A percentile compares a stretch with the other conserved stretches of the same genome.
Evolutionary conservation across 1,140 invertebrate genomes (phyloP).

Genomic region (Potamilus streckersoni): DNA sequence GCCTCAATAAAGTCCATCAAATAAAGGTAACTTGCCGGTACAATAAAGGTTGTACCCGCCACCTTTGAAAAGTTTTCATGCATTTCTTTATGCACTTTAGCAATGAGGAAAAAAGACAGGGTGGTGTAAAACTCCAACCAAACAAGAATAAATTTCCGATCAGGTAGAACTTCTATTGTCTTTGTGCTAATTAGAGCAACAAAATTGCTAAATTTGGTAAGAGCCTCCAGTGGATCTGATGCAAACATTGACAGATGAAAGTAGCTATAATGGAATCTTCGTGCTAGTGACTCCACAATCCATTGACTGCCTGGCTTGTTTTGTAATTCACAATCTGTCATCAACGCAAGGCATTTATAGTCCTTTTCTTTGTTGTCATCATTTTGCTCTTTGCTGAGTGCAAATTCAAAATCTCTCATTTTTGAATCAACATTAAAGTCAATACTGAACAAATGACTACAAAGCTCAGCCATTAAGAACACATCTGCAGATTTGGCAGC

Average conservation of each 20-base stretch:
- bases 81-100: conserved; percentile 29
- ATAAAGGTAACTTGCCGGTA: conserved; percentile 35
- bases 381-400: no score
- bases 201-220: conserved; percentile 49
- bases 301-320: neutral
- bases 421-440: neutral
- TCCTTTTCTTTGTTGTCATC: no score
- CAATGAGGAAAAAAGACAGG: conserved; percentile 33
- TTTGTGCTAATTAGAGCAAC: conserved; percentile 24
- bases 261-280: conserved; percentile 41
- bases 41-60: conserved; percentile 29
- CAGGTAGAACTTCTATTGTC: conserved; percentile 31
- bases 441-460: conserved; percentile 16
- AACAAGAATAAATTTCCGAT: conserved; percentile 34
- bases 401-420: no score
- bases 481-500: conserved; percentile 13
- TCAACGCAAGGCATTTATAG: no score
- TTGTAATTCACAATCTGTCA: no score
- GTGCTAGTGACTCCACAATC: conserved; percentile 28
- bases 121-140: conserved; percentile 50
- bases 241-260: conserved; percentile 15
- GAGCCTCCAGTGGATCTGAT: conserved; percentile 39
- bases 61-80: neutral
- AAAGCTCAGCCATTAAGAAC: conserved; percentile 12
- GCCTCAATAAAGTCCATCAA: conserved; percentile 18